phyloP scores from a whole-genome alignment of 2,888 invertebrate genomes.

The Heliconius charithonia region DNA sequence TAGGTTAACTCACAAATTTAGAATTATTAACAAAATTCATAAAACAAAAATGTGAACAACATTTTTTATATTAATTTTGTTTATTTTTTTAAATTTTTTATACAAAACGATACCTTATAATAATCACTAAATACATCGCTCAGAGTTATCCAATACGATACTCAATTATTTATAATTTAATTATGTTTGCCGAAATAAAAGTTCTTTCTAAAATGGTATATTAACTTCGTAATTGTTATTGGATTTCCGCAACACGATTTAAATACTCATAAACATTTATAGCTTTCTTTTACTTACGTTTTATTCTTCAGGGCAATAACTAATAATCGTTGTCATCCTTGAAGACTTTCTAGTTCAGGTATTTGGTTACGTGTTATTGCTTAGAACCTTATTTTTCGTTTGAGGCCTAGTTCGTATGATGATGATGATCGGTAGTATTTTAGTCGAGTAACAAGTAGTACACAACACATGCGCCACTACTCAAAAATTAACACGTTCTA shows the following conservation, averaged over 20 bases:
- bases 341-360: neutral
- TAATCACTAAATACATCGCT: neutral
- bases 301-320: constrained; percentile 27
- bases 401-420: no score
- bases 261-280: constrained; percentile 55
- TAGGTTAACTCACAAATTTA: no score
- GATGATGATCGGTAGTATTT: no score
- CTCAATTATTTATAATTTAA: constrained; percentile 43
- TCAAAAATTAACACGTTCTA: no score
- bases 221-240: constrained; percentile 52
- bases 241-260: constrained; percentile 52
- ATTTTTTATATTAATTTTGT: no score
- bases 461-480: no score
- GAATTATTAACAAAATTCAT: no score
- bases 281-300: constrained; percentile 39
- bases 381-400: neutral
- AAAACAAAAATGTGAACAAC: neutral
- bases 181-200: constrained; percentile 41
- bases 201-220: constrained; percentile 38
- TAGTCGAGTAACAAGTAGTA: no score
- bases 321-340: constrained; percentile 12
- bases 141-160: constrained; percentile 20
- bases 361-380: neutral
- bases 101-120: neutral
- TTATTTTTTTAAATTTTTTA: neutral